phyloP scores from a whole-genome alignment of 1,140 invertebrate genomes.

The Brachionus sp. region DNA sequence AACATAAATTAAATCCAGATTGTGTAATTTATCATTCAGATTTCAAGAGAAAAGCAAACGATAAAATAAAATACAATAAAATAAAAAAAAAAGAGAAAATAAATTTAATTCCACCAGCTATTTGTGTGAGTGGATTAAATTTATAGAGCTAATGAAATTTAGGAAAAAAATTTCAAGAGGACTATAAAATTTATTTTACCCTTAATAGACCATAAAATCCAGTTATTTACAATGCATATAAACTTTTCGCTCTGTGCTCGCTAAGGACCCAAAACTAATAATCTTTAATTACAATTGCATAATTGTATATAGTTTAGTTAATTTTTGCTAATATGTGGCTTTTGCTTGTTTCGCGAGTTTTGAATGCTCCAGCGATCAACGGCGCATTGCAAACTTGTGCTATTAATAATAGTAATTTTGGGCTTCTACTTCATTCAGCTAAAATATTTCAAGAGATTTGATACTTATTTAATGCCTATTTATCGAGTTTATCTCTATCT shows the following conservation, averaged over 20 bases:
- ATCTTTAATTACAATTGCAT: constrained; percentile 34
- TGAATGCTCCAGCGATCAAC: constrained; percentile 4
- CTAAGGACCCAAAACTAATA: background rate
- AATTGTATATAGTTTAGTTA: constrained; percentile 20
- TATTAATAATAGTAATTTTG: background rate
- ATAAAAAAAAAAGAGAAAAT: background rate
- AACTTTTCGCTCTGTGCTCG: background rate
- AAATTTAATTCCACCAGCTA: background rate
- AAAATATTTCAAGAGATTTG: constrained; percentile 1
- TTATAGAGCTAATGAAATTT: constrained; percentile 12
- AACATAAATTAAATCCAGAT: constrained; percentile 24
- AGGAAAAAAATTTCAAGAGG: background rate
- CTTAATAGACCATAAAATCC: constrained; percentile 38
- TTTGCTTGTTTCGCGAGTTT: background rate
- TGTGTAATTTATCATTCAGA: constrained; percentile 31
- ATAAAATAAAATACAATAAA: background rate
- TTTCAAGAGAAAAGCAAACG: background rate
- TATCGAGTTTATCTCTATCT: background rate
- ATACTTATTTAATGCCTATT: background rate
- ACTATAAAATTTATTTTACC: constrained; percentile 23
- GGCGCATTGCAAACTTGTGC: background rate
- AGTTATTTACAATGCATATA: constrained; percentile 7
- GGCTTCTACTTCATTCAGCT: background rate
- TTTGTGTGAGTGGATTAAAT: constrained; percentile 6
- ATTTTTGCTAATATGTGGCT: constrained; percentile 33